phyloP scores from a whole-genome alignment of 2,113 vertebrate genomes.

The Scalopus aquaticus region DNA sequence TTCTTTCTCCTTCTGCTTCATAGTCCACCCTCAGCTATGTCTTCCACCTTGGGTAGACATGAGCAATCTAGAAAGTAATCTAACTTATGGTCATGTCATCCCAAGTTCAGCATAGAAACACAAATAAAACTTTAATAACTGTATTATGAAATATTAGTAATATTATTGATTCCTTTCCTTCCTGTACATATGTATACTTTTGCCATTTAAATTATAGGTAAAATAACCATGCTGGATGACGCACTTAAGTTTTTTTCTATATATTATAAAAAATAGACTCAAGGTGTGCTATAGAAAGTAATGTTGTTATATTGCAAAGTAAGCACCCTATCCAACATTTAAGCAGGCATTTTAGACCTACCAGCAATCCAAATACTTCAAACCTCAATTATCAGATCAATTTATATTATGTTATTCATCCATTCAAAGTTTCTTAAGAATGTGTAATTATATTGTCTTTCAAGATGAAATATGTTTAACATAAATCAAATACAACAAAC shows the following conservation, averaged over 20 bases:
- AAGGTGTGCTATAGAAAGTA: not conserved
- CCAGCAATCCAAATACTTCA: conserved; percentile 11
- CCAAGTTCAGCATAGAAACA: conserved; percentile 71
- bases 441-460: conserved; percentile 7
- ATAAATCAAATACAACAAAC: not conserved
- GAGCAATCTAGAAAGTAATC: conserved; percentile 48
- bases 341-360: conserved; percentile 23
- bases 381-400: conserved; percentile 31
- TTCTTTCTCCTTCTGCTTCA: not conserved
- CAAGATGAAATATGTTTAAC: not conserved
- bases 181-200: conserved; percentile 80
- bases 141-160: conserved; percentile 84
- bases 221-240: conserved; percentile 72
- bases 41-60: not conserved
- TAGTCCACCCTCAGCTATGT: not conserved
- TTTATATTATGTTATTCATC: conserved; percentile 17
- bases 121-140: conserved; percentile 85
- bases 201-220: conserved; percentile 78
- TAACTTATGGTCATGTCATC: conserved; percentile 54
- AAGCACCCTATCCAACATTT: not conserved
- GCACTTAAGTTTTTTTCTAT: conserved; percentile 38
- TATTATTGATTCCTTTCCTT: conserved; percentile 79
- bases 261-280: conserved; percentile 11
- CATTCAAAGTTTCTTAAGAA: conserved; percentile 37
- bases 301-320: not conserved